Conservation (phyloP, 1,140 invertebrate genomes). For the Ruditapes philippinarum region DNA sequence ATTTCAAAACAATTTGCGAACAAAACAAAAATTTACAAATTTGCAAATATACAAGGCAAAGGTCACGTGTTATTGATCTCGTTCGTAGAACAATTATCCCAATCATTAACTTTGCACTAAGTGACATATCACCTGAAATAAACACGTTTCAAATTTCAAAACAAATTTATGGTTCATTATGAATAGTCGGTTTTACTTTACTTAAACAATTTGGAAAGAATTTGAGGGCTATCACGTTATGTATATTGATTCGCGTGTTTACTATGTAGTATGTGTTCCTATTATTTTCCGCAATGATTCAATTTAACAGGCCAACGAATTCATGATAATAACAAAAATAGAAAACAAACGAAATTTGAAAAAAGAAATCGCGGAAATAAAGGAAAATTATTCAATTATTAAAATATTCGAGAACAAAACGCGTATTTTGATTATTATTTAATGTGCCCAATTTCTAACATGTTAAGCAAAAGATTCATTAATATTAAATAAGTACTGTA, state of each 20-base stretch:
- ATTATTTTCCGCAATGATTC: no score
- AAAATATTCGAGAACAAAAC: no score
- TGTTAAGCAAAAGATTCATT: no score
- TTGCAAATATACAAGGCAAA: neutral
- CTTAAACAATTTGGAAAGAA: neutral
- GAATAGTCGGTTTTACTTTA: no score
- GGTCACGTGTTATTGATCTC: conserved; percentile 1
- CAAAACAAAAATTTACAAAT: neutral
- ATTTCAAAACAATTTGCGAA: neutral
- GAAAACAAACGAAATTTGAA: no score
- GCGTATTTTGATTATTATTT: no score
- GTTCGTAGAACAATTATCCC: neutral
- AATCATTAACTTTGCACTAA: conserved; percentile 10
- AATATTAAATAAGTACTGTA: no score
- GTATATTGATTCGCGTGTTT: neutral
- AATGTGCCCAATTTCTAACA: no score
- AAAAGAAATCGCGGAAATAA: no score
- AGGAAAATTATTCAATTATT: no score
- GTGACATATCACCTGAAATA: conserved; percentile 3
- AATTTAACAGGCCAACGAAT: no score
- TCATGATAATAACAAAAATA: no score
- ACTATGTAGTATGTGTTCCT: neutral
- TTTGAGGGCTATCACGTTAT: neutral
- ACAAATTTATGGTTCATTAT: conserved; percentile 5
- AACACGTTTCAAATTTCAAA: conserved; percentile 29